Conservation (phyloP, 2,113 vertebrate species). For the Sander vitreus region DNA sequence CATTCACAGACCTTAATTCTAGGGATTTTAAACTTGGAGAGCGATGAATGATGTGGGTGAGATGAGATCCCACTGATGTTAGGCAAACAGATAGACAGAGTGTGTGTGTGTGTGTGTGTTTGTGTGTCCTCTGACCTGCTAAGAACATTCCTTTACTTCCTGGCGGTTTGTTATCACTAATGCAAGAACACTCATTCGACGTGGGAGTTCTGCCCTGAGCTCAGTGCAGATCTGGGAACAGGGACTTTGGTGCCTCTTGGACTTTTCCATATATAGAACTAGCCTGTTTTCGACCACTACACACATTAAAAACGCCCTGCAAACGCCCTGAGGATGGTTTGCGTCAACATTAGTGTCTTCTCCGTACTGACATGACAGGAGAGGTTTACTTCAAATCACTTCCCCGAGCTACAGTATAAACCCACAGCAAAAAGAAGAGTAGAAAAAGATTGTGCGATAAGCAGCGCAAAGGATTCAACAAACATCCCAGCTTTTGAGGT, state of each 20-base stretch:
- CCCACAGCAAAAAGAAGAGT: not conserved
- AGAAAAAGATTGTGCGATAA: not conserved
- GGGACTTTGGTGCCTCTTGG: constrained; percentile 19
- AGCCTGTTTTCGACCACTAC: constrained; percentile 21
- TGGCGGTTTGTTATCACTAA: constrained; percentile 40
- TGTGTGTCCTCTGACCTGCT: constrained; percentile 23
- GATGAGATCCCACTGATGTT: constrained; percentile 14
- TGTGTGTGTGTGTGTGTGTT: not conserved
- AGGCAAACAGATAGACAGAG: not conserved
- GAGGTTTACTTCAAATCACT: not conserved
- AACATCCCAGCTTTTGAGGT: constrained; percentile 7
- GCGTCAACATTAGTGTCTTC: constrained; percentile 26
- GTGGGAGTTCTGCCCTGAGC: constrained; percentile 34
- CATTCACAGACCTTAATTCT: constrained; percentile 22
- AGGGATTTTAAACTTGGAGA: constrained; percentile 24
- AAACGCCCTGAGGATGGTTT: constrained; percentile 24
- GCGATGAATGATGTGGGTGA: constrained; percentile 5
- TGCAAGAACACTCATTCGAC: not conserved
- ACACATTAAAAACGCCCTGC: constrained; percentile 44
- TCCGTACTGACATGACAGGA: constrained; percentile 5
- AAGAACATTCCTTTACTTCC: constrained; percentile 24
- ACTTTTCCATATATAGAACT: constrained; percentile 63
- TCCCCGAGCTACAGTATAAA: constrained; percentile 8
- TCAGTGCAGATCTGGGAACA: constrained; percentile 37
- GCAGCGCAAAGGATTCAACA: not conserved